Conservation (phyloP, 2,888 invertebrate genomes). For the Agonopterix alstromeriana region DNA sequence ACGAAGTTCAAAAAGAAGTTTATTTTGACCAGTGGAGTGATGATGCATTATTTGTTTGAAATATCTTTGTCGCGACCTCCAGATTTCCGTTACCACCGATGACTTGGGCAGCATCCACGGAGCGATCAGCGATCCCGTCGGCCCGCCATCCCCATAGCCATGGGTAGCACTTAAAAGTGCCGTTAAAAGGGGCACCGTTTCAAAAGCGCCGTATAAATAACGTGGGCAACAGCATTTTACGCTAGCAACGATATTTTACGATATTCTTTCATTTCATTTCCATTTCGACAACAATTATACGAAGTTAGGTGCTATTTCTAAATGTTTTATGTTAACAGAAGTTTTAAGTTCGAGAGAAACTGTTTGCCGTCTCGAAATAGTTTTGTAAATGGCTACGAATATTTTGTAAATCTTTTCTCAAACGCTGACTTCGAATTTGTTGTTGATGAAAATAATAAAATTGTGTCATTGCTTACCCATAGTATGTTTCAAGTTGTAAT, state of each 20-base stretch:
- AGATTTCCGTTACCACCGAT: neutral
- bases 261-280: constrained; percentile 46
- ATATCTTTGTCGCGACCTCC: neutral
- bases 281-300: constrained; percentile 1
- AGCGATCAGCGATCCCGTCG: constrained; percentile 36
- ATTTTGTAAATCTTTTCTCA: no score
- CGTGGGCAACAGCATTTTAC: constrained; percentile 53
- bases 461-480: no score
- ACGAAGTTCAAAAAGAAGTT: no score
- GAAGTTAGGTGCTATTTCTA: neutral
- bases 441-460: no score
- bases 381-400: no score
- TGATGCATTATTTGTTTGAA: no score
- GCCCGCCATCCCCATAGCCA: constrained; percentile 30
- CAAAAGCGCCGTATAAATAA: constrained; percentile 70
- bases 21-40: no score
- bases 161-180: constrained; percentile 66
- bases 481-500: no score
- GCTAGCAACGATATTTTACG: constrained; percentile 57
- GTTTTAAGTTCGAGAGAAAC: no score
- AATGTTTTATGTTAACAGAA: no score
- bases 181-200: constrained; percentile 64
- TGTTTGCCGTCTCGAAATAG: neutral
- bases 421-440: no score
- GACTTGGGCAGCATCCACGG: neutral